Evolutionary conservation across 1,140 invertebrate species (phyloP).

Genomic region (Drosophila tani): DNA sequence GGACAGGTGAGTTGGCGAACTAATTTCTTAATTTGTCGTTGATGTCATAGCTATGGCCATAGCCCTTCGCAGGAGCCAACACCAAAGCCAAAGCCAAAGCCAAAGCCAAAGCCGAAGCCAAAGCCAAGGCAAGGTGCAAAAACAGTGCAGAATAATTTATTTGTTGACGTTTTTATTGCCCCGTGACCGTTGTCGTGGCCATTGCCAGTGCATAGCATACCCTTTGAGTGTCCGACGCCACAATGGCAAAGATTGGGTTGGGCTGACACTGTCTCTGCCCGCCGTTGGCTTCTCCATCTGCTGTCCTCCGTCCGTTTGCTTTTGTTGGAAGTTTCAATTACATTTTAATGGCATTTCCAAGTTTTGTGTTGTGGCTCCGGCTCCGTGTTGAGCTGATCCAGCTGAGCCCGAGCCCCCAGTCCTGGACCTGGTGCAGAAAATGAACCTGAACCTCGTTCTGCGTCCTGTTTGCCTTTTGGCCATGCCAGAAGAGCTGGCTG

Average conservation of each 20-base stretch:
- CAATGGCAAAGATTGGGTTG: conserved; percentile 42
- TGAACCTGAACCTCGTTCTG: conserved; percentile 11
- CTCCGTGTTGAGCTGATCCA: conserved; percentile 36
- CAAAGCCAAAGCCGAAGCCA: conserved; percentile 9
- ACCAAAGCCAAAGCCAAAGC: not conserved
- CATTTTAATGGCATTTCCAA: conserved; percentile 84
- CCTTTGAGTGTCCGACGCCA: conserved; percentile 54
- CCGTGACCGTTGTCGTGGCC: conserved; percentile 49
- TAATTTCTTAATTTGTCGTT: conserved; percentile 59
- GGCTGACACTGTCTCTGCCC: conserved; percentile 23
- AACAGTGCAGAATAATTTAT: conserved; percentile 69
- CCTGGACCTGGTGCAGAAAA: conserved; percentile 2
- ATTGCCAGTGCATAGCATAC: conserved; percentile 22
- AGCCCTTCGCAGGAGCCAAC: not conserved
- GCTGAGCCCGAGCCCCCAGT: conserved; percentile 17
- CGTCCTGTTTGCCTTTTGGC: conserved; percentile 52
- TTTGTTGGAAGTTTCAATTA: conserved; percentile 81
- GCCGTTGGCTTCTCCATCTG: conserved; percentile 4
- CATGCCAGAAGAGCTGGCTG: conserved; percentile 26
- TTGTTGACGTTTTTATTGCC: conserved; percentile 73
- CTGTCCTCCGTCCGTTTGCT: conserved; percentile 49
- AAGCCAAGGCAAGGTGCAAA: conserved; percentile 67
- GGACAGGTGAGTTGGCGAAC: conserved; percentile 86
- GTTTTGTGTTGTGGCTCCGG: conserved; percentile 61
- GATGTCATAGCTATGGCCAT: conserved; percentile 49